Percentiles rank a stretch among this genome's conserved stretches.
These are phyloP conservation scores for Amia ocellicauda DNA, from an alignment of 2,113 vertebrate genomes.

Conservation along the genomic window DNA sequence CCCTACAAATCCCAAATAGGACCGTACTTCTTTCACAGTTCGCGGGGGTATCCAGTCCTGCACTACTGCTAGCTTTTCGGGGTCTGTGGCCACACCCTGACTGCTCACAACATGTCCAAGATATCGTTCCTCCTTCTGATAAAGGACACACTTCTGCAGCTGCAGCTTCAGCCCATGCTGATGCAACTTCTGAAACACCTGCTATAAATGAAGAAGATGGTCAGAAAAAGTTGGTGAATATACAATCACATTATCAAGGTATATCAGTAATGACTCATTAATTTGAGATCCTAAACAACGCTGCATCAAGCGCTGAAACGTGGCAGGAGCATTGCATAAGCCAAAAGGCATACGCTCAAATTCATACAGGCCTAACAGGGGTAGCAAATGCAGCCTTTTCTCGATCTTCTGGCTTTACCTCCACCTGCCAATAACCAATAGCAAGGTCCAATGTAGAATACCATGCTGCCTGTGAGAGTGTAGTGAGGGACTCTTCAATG, in stretches of 20 bases:
- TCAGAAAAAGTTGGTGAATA: neutral
- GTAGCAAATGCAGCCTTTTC: neutral
- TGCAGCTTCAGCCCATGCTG: neutral
- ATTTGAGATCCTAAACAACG: neutral
- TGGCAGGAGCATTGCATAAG: conserved; percentile 2
- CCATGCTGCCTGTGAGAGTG: neutral
- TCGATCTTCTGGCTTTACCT: neutral
- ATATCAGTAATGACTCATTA: neutral
- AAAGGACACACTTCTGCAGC: neutral
- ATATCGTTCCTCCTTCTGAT: neutral
- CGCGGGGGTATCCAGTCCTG: neutral
- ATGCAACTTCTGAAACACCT: neutral
- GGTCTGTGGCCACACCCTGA: neutral
- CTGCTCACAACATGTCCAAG: neutral
- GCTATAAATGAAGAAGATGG: neutral
- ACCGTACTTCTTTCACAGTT: neutral
- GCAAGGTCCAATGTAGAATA: neutral
- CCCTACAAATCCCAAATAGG: neutral
- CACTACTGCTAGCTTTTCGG: neutral
- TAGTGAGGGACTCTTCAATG: neutral
- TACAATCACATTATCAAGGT: conserved; percentile 6
- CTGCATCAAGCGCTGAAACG: conserved; percentile 12
- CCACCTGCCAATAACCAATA: neutral
- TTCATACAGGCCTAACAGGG: neutral
- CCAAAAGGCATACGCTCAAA: conserved; percentile 7